Evolutionary conservation across 2,113 vertebrate species (phyloP), one percentile per base, ranked within the genome.

Genomic region (Castor canadensis): DNA sequence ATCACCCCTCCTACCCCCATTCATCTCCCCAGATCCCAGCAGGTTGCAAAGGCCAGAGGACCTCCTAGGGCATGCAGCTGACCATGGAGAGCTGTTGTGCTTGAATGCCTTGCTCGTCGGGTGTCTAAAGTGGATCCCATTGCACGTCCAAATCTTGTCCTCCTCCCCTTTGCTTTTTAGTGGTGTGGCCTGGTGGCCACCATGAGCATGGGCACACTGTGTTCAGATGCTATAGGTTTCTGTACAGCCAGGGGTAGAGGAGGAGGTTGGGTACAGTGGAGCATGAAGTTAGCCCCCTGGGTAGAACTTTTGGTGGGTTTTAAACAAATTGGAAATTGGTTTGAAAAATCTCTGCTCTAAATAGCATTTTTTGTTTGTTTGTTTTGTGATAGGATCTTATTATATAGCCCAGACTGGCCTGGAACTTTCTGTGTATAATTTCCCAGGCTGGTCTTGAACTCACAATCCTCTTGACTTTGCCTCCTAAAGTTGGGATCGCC

Each of bases 331-430:
- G n/a, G n/a, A 86, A 82, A 56, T 47, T 85, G 40, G 47, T 52
- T 80, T 87, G 58, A n/a, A 92, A 92, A 71, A 88, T 76, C 22
- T 84, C 30, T 62, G 32, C 32, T 89, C 24, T 69, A 35, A 93
- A 64, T 13, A 32, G 2, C 66, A n/a, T 80, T 89, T 13, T 93
- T 26, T 56, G 35, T 62, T 82, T 56, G 7, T 47, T 52, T 60
- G 24, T 9, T 60, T 54, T 54, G 52, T 11, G 52, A 54, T 16
- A 54, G 52, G 52, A 22, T 58, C 28, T 72, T 24, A 22, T 38
- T 40, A 6, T 85, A n/a, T 87, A 58, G 38, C 28, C 30, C 11
- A 72, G 52, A 67, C 11, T 4, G 52, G 19, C 28, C 84, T 43
- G 7, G 30, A 73, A 58, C 19, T 45, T n/a, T n/a, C n/a, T n/a